Percentiles rank a stretch among this genome's conserved stretches.
Evolutionary conservation across 1,140 invertebrate genomes (phyloP).

Genomic region (Monochamus saltuarius): DNA sequence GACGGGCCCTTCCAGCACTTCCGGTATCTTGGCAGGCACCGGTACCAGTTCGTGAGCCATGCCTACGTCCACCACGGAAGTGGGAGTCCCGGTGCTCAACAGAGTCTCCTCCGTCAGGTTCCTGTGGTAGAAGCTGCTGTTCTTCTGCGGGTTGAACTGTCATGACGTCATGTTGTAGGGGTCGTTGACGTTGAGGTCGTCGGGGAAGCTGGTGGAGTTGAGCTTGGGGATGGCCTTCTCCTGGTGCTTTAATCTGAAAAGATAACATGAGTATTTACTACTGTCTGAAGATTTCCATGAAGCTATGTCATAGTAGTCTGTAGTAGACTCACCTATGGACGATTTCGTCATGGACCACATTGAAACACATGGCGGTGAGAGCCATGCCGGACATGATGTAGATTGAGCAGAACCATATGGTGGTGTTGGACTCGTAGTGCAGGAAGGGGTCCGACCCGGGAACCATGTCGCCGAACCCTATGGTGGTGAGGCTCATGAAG

Average conservation of each 20-base stretch:
- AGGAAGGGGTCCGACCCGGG: conserved; percentile 68
- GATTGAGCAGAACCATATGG: conserved; percentile 88
- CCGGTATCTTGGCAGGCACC: conserved; percentile 47
- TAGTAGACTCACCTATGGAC: conserved; percentile 66
- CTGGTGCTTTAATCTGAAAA: conserved; percentile 59
- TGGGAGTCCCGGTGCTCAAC: conserved; percentile 57
- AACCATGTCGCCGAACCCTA: conserved; percentile 88
- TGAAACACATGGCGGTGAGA: conserved; percentile 86
- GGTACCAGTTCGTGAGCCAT: conserved; percentile 40
- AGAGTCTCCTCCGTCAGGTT: conserved; percentile 67
- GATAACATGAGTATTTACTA: not conserved
- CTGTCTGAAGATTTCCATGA: too few species aligned
- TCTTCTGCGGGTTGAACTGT: conserved; percentile 60
- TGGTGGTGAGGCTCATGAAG: conserved; percentile 90
- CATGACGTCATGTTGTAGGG: conserved; percentile 64
- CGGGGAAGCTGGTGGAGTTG: conserved; percentile 54
- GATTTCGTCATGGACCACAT: conserved; percentile 93
- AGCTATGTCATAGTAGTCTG: too few species aligned
- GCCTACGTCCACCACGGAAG: conserved; percentile 54
- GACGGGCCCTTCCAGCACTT: conserved; percentile 50
- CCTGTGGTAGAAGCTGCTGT: conserved; percentile 59
- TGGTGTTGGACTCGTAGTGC: conserved; percentile 64
- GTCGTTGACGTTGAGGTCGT: conserved; percentile 59
- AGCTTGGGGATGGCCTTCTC: conserved; percentile 49
- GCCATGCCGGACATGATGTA: conserved; percentile 96